Evolutionary conservation across 30 jellyfish, hydroid and myxozoan species (phyloP).

Genomic region (Sanderia malayensis): DNA sequence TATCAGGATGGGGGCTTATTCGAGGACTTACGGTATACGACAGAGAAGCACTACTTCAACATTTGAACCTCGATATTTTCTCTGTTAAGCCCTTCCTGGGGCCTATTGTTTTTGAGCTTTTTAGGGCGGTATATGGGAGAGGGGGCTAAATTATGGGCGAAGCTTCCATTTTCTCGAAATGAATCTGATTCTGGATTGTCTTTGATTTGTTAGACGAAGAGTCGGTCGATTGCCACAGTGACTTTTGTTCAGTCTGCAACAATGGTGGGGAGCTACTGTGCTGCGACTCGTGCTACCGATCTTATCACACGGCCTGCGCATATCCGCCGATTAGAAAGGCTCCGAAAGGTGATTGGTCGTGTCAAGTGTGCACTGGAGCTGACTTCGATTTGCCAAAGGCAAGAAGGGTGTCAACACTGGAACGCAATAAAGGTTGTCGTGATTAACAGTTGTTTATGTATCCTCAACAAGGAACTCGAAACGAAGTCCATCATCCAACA

Average conservation of each 20-base stretch:
- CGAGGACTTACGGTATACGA: too few species aligned
- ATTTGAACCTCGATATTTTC: neutral
- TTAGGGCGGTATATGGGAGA: too few species aligned
- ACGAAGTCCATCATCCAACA: too few species aligned
- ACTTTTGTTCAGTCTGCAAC: conserved; percentile 79
- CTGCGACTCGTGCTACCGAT: conserved; percentile 89
- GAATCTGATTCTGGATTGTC: too few species aligned
- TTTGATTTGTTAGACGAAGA: conserved; percentile 38
- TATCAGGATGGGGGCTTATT: too few species aligned
- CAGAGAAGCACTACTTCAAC: too few species aligned
- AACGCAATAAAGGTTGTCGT: conserved; percentile 73
- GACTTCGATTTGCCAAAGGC: conserved; percentile 83
- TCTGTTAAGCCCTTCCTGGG: neutral
- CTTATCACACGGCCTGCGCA: conserved; percentile 68
- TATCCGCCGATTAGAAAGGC: conserved; percentile 91
- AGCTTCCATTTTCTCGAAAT: too few species aligned
- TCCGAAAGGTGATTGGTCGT: conserved; percentile 90
- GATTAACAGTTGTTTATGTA: too few species aligned
- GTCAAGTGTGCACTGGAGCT: conserved; percentile 90
- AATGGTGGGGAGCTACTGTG: conserved; percentile 77
- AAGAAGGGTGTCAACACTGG: conserved; percentile 74
- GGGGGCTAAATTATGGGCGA: too few species aligned
- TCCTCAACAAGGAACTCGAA: too few species aligned
- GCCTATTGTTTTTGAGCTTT: neutral
- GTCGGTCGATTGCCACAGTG: conserved; percentile 70